phyloP scores from a whole-genome alignment of 1,140 invertebrate genomes.

The Brachionus asplanchnoidis region DNA sequence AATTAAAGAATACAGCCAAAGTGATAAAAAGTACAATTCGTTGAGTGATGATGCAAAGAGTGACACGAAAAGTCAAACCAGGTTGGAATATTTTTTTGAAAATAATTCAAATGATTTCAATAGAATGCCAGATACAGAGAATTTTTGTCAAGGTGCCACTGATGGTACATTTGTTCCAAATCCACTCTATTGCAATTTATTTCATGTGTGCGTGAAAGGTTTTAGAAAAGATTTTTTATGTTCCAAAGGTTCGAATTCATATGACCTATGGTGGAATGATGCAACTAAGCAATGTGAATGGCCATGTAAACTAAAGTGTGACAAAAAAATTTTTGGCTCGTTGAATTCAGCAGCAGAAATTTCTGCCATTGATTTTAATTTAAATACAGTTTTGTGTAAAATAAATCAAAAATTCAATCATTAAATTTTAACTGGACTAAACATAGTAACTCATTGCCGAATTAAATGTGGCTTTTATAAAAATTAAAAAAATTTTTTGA shows the following conservation, averaged over 20 bases:
- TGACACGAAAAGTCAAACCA: no score
- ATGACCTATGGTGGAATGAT: constrained; percentile 41
- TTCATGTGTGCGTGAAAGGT: constrained; percentile 11
- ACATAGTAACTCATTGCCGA: no score
- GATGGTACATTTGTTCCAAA: constrained; percentile 16
- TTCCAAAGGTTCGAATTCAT: not conserved
- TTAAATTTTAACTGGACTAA: not conserved
- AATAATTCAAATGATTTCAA: constrained; percentile 11
- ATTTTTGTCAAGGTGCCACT: not conserved
- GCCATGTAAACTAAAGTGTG: constrained; percentile 33
- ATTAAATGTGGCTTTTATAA: no score
- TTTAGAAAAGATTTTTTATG: constrained; percentile 11
- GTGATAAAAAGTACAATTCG: not conserved
- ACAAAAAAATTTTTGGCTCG: not conserved
- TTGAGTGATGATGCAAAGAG: not conserved
- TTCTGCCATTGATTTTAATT: not conserved
- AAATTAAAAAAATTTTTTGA: no score
- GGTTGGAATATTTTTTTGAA: not conserved
- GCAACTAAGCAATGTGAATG: constrained; percentile 35
- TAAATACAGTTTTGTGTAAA: not conserved
- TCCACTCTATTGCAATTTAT: constrained; percentile 19
- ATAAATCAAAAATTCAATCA: not conserved
- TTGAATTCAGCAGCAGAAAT: not conserved
- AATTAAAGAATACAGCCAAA: not conserved
- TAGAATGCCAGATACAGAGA: not conserved